Evolutionary conservation across 2,888 invertebrate genomes (phyloP).

Genomic region (Linnaemya tessellans): DNA sequence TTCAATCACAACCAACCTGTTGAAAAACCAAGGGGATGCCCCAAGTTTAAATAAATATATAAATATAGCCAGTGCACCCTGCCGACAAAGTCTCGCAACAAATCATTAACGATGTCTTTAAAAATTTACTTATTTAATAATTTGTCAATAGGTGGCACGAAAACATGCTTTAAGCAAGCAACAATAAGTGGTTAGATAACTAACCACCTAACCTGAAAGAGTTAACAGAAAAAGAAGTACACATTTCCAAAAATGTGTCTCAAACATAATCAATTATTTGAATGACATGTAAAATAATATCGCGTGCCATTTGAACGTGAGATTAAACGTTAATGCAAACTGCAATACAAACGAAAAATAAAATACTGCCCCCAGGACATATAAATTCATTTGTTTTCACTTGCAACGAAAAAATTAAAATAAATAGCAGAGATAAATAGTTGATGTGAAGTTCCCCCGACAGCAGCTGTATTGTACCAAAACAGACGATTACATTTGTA

Average conservation of each 20-base stretch:
- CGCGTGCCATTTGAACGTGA: constrained; percentile 18
- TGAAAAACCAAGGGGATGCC: no score
- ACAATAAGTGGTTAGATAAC: no score
- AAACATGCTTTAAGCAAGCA: no score
- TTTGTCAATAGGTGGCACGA: no score
- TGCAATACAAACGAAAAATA: neutral
- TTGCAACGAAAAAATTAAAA: neutral
- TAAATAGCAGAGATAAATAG: constrained; percentile 5
- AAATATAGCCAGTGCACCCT: no score
- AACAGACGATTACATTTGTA: constrained; percentile 31
- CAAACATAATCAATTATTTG: neutral
- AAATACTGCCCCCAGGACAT: neutral
- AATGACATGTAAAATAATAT: constrained; percentile 11
- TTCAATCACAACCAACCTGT: no score
- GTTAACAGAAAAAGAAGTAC: neutral
- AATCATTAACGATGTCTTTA: no score
- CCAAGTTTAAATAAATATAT: no score
- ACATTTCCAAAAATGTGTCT: neutral
- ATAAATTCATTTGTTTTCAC: constrained; percentile 8
- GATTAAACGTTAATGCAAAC: constrained; percentile 20
- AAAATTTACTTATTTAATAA: no score
- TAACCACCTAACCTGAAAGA: no score
- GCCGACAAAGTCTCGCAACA: no score
- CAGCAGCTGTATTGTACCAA: constrained; percentile 46
- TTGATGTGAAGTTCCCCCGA: neutral